Base-by-base conservation (phyloP, 2,113 vertebrate species). In the Psophia crepitans region DNA sequence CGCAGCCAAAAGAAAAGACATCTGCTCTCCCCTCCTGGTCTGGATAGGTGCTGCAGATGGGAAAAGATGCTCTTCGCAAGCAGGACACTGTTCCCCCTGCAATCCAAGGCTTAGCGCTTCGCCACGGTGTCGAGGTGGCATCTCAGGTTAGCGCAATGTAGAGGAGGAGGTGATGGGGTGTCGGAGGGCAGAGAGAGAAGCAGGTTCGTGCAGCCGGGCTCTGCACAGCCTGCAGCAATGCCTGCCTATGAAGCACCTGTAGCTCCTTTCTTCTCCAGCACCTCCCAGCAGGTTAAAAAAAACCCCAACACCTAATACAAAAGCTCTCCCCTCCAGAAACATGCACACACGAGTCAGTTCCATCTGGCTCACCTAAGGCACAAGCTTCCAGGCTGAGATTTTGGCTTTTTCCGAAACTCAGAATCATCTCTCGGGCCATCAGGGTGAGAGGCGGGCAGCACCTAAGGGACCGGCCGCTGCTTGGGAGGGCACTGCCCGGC, bases 121-220 rank as follows among this genome's bases (percentile, higher is more conserved):
- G 28, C 68, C 49, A 6, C 1, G 30, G 32, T 18, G 20, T 27
- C 41, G 46, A 49, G 37, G 63, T 24, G 35, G 51, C 51, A 81
- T 17, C 73, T 71, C 80, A 32, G 35, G 56, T 54, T 35, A 80
- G 8, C 75, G 70, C 22, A 66, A 28, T 1, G 16, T 3, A 63
- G 70, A 26, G 69, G 49, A 33, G 54, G 41, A 53, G 26, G 46
- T 9, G 35, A 66, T 13, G 16, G 8, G 28, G 12, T 32, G 14
- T 9, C 4, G 1, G 26, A 76, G 22, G 18, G 35, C 35, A 87
- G 37, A 60, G 53, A 80, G 22, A 86, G 32, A 79, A 77, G 2
- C 11, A 12, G 13, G 27, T 15, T 43, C 6, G 7, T 9, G 30
- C 9, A 43, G 48, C n/a, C 0, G 0, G 14, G 58, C 11, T 80